A percentile compares a stretch with the other conserved stretches of the same genome.
phyloP scores from a whole-genome alignment of 2,113 vertebrate genomes.

The Procavia capensis region DNA sequence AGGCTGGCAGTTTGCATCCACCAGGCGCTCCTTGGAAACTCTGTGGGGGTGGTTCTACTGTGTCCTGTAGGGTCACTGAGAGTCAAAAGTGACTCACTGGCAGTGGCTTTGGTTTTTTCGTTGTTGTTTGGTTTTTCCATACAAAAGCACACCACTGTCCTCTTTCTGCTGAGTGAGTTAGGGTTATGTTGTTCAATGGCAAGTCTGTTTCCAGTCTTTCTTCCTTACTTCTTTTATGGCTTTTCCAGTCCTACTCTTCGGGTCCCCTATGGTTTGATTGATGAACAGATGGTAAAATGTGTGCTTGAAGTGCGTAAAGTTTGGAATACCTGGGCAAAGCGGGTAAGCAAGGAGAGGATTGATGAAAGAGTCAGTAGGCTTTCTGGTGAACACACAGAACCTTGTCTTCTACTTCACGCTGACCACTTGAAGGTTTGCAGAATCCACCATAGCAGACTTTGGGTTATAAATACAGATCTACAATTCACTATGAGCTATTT shows the following conservation, averaged over 20 bases:
- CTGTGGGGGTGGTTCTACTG: too few relatives aligned
- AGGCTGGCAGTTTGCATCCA: too few relatives aligned
- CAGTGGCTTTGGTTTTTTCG: neutral
- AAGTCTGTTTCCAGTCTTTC: neutral
- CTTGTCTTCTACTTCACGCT: neutral
- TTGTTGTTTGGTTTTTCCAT: neutral
- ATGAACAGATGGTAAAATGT: slow-evolving; percentile 28
- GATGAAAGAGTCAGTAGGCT: neutral
- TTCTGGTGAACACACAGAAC: neutral
- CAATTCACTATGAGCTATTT: neutral
- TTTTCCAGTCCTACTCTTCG: neutral
- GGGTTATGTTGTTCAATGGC: neutral
- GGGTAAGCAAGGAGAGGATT: neutral
- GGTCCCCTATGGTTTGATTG: neutral
- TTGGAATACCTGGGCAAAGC: neutral
- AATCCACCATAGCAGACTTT: neutral
- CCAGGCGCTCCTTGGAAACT: too few relatives aligned
- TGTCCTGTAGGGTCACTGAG: too few relatives aligned
- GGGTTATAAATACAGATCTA: neutral
- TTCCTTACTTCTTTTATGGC: neutral
- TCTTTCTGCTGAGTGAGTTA: neutral
- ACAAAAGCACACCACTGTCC: neutral
- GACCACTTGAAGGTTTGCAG: neutral
- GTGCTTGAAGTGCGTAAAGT: slow-evolving; percentile 15
- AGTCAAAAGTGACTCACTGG: too few relatives aligned